These are phyloP conservation scores for Pollenia amentaria DNA, from an alignment of 2,888 invertebrate species.

Conservation along the genomic window DNA sequence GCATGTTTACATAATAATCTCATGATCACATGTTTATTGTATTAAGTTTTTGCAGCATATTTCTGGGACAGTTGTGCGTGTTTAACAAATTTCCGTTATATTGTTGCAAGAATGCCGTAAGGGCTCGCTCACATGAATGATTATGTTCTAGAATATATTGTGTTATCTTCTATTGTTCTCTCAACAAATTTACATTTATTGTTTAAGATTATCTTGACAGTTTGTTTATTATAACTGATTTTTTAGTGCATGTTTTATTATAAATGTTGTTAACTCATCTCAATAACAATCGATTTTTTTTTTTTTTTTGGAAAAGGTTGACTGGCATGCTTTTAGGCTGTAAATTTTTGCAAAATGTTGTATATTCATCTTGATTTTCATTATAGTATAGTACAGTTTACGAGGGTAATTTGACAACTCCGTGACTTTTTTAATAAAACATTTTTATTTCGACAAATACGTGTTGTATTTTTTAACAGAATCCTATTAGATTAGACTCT, in stretches of 20 bases:
- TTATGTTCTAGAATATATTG: not conserved
- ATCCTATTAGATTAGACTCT: too few species aligned
- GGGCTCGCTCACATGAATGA: conserved; percentile 5
- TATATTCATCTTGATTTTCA: conserved; percentile 21
- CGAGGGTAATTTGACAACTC: too few species aligned
- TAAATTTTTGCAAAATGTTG: not conserved
- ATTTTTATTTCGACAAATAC: too few species aligned
- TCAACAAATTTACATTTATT: conserved; percentile 22
- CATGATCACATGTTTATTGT: conserved; percentile 15
- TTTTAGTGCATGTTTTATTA: not conserved
- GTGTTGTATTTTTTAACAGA: too few species aligned
- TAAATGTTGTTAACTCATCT: not conserved
- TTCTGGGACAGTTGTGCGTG: conserved; percentile 12
- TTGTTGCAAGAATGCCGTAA: not conserved
- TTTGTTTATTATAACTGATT: not conserved
- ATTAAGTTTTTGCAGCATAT: not conserved
- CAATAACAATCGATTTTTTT: not conserved
- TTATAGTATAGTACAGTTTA: too few species aligned
- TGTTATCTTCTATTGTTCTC: not conserved
- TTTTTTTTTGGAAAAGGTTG: not conserved
- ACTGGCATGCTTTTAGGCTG: conserved; percentile 26
- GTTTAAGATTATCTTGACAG: conserved; percentile 9
- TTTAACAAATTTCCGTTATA: not conserved
- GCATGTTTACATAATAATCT: not conserved
- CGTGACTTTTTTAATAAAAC: too few species aligned